Evolutionary conservation across 1,140 invertebrate species (phyloP).

Genomic region (Dufourea novaeangliae): DNA sequence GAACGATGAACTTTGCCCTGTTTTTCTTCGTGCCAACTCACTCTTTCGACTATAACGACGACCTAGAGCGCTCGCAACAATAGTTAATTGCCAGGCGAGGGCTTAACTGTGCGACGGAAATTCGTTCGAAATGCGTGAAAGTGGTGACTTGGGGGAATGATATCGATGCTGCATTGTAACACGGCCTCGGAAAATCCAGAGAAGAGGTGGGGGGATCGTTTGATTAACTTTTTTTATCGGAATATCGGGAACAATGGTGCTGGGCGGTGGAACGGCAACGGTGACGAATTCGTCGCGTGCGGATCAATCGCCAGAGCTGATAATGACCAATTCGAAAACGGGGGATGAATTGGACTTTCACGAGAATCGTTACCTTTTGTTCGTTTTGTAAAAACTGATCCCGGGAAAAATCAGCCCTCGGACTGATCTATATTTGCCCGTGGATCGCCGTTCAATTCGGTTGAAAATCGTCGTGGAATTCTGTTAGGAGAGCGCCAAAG

Average conservation of each 20-base stretch:
- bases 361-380: no score
- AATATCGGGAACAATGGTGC: slow-evolving; percentile 36
- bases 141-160: slow-evolving; percentile 26
- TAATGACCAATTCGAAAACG: not conserved
- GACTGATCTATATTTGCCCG: no score
- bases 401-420: no score
- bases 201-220: no score
- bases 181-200: slow-evolving; percentile 26
- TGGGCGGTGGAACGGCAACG: not conserved
- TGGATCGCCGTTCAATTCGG: no score
- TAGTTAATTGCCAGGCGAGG: slow-evolving; percentile 31
- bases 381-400: no score
- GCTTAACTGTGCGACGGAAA: slow-evolving; percentile 33
- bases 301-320: not conserved
- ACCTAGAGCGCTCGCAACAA: no score
- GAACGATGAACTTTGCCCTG: slow-evolving; percentile 16
- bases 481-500: no score
- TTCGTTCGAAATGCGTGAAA: slow-evolving; percentile 34
- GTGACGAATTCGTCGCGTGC: slow-evolving; percentile 16
- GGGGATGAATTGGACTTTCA: no score
- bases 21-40: no score
- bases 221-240: slow-evolving; percentile 48
- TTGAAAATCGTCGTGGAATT: no score
- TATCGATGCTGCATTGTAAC: slow-evolving; percentile 37
- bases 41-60: no score